Base-by-base conservation (phyloP, 2,888 invertebrate genomes). In the Drosophila ezoana region DNA sequence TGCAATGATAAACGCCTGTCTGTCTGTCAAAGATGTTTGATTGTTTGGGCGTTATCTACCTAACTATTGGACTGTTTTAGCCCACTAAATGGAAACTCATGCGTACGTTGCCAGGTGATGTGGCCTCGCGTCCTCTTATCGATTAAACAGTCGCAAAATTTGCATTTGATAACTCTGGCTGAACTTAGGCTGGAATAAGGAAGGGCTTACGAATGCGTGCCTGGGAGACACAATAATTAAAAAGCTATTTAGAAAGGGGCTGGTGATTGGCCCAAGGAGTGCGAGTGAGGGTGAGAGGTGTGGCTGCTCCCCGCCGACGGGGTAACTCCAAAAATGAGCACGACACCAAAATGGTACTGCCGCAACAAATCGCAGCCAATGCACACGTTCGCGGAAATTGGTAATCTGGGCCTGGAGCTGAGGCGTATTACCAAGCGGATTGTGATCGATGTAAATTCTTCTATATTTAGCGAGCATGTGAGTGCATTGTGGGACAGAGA, bases 311-410 rank as follows among this genome's bases (percentile, higher is more conserved):
- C 62, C 53, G 52, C 28, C 57, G 65, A 49, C 48, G 60, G 72
- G 70, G 66, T 51, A 59, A 64, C 45, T 51, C 67, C 69, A 59
- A 81, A 88, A 79, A 90, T 90, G 90, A 90, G 85, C 79, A 88
- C 90, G 52, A 90, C 90, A 56, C 91, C 90, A 52, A 90, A 90
- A 85, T 87, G 91, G 91, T 89, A 90, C 79, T 89, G 92, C 88
- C 90, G 90, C 85, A 88, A 89, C 78, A 87, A 91, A 89, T 90
- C 89, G 81, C 89, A 90, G 79, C 89, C 90, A 57, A 84, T 90
- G 76, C 90, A 90, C 81, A 89, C 89, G 65, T 92, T 92, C 81
- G 81, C 82, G 61, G 90, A 90, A 82, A 90, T 91, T 40, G 86
- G 81, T 53, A 90, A 90, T 67, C 74, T 92, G 61, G 90, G 91